A percentile compares a stretch with the other conserved stretches of the same genome.
Conservation (phyloP, 2,888 invertebrate species). For the Apamea sordens region DNA sequence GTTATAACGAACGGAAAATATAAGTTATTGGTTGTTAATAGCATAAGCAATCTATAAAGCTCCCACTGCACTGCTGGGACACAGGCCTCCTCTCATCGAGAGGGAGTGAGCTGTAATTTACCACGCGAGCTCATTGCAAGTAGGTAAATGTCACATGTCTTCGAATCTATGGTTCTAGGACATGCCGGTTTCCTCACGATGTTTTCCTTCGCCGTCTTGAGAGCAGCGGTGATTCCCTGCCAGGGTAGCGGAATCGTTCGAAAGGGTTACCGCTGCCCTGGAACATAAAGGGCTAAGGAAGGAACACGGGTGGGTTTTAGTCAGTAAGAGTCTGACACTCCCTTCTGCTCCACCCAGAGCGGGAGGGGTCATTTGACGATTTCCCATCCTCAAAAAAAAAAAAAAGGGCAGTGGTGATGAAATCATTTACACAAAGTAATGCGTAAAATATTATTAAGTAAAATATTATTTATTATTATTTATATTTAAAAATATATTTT, state of each 20-base stretch:
- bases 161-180: neutral
- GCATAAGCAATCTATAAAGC: neutral
- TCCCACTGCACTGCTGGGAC: neutral
- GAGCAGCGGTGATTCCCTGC: neutral
- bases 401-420: neutral
- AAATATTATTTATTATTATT: too few relatives aligned
- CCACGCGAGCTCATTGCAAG: neutral
- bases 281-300: too few relatives aligned
- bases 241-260: too few relatives aligned
- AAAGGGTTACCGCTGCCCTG: too few relatives aligned
- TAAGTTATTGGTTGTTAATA: neutral
- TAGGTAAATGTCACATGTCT: neutral
- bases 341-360: too few relatives aligned
- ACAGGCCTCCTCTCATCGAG: too few relatives aligned
- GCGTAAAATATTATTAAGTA: too few relatives aligned
- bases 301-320: too few relatives aligned
- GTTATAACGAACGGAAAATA: constrained; percentile 3
- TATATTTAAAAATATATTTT: too few relatives aligned
- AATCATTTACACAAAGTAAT: neutral
- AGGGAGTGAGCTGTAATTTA: neutral
- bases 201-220: neutral
- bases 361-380: too few relatives aligned
- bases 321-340: too few relatives aligned
- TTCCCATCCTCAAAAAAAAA: too few relatives aligned
- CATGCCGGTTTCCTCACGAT: neutral